Evolutionary conservation across 1,140 invertebrate species (phyloP).

Genomic region (Pinna nobilis): DNA sequence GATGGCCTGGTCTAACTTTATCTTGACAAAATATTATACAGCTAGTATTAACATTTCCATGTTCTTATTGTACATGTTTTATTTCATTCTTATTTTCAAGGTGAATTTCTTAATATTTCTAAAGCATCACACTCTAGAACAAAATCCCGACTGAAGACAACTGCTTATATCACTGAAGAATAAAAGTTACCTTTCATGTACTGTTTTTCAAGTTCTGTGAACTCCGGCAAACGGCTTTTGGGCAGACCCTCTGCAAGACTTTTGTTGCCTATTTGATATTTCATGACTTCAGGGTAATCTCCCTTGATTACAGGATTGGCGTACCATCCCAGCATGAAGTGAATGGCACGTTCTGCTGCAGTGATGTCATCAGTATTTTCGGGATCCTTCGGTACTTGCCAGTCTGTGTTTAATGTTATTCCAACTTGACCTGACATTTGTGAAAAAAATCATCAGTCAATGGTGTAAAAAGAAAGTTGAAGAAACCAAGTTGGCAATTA

Average conservation of each 20-base stretch:
- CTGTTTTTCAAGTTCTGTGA: conserved; percentile 47
- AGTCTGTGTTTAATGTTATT: conserved; percentile 48
- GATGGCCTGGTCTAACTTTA: neutral
- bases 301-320: conserved; percentile 67
- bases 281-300: conserved; percentile 72
- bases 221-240: conserved; percentile 50
- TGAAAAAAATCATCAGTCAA: neutral
- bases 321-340: conserved; percentile 70
- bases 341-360: conserved; percentile 47
- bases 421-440: conserved; percentile 42
- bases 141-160: neutral
- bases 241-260: conserved; percentile 41
- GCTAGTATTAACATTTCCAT: neutral
- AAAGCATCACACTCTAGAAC: neutral
- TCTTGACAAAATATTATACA: neutral
- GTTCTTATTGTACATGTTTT: too few species aligned
- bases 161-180: too few species aligned
- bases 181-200: conserved; percentile 32
- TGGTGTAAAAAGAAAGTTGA: too few species aligned
- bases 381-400: conserved; percentile 43
- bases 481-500: too few species aligned
- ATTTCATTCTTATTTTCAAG: neutral
- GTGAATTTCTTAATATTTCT: neutral
- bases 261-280: conserved; percentile 42
- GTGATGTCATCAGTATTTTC: conserved; percentile 39